Percentiles rank a stretch among this genome's conserved stretches.
These are phyloP conservation scores for Coptodon bakossiorum DNA, from an alignment of 2,113 vertebrate genomes.

Conservation along the genomic window DNA sequence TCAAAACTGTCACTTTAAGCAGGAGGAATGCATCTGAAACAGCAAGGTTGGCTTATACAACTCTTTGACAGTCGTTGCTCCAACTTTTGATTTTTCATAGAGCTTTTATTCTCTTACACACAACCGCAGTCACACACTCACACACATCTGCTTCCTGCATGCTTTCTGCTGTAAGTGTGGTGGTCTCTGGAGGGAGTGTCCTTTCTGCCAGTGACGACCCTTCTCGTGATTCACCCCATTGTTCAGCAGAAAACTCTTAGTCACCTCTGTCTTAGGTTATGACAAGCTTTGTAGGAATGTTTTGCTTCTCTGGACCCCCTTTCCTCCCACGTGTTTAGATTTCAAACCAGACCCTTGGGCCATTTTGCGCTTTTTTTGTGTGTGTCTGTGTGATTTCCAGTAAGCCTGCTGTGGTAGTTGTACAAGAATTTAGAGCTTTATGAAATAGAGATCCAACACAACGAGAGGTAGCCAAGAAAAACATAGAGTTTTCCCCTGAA, in stretches of 20 bases:
- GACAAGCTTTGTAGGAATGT: slow-evolving; percentile 44
- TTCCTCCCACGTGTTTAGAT: not conserved
- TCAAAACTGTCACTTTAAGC: not conserved
- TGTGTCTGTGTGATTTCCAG: slow-evolving; percentile 36
- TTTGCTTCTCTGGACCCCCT: not conserved
- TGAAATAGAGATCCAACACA: not conserved
- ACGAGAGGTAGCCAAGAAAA: not conserved
- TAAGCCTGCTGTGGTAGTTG: not conserved
- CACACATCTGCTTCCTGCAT: slow-evolving; percentile 69
- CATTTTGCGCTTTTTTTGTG: not conserved
- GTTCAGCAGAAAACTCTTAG: slow-evolving; percentile 28
- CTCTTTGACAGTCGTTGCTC: not conserved
- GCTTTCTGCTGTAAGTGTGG: slow-evolving; percentile 3
- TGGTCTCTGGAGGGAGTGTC: slow-evolving; percentile 42
- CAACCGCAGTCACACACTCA: not conserved
- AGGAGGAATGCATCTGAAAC: not conserved
- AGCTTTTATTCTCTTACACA: not conserved
- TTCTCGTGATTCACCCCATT: slow-evolving; percentile 62
- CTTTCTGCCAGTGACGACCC: slow-evolving; percentile 25
- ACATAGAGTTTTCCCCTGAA: not conserved
- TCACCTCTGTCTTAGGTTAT: slow-evolving; percentile 39
- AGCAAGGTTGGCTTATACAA: not conserved
- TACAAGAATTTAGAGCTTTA: not conserved
- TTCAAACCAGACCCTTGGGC: not conserved
- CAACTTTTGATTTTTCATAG: not conserved